Evolutionary conservation across 2,797 vertebrate species (phyloP).

Genomic region (Rousettus madagascariensis): DNA sequence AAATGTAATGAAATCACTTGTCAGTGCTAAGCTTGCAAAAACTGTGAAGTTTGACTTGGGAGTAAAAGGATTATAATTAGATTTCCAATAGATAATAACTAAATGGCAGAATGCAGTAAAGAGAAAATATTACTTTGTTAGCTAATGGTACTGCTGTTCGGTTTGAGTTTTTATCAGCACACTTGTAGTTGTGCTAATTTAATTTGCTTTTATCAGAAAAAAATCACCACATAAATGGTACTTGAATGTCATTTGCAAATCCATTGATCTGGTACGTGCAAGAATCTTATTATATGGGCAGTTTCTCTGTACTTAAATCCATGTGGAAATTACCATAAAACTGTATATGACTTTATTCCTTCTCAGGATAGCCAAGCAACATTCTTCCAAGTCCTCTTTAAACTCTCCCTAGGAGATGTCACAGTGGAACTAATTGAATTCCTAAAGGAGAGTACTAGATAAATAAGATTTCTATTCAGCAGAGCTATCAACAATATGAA

Average conservation of each 20-base stretch:
- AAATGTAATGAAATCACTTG: slow-evolving; percentile 97
- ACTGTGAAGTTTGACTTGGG: slow-evolving; percentile 93
- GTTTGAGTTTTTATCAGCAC: slow-evolving; percentile 86
- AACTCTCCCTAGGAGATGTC: slow-evolving; percentile 61
- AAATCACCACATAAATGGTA: slow-evolving; percentile 80
- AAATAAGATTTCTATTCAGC: slow-evolving; percentile 80
- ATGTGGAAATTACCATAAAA: slow-evolving; percentile 77
- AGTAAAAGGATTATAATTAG: slow-evolving; percentile 95
- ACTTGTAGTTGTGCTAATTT: slow-evolving; percentile 87
- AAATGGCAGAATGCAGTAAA: slow-evolving; percentile 91
- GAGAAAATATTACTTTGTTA: slow-evolving; percentile 90
- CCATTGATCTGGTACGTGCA: slow-evolving; percentile 81
- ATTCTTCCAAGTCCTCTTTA: slow-evolving; percentile 73
- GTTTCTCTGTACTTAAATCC: slow-evolving; percentile 75
- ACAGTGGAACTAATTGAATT: slow-evolving; percentile 79
- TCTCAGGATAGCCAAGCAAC: slow-evolving; percentile 57
- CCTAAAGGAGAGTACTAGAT: slow-evolving; percentile 70
- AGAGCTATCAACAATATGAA: slow-evolving; percentile 74
- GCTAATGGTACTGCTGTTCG: slow-evolving; percentile 87
- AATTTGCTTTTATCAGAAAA: slow-evolving; percentile 89
- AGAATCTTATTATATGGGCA: slow-evolving; percentile 67
- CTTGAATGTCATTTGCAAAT: slow-evolving; percentile 87
- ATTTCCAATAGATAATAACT: slow-evolving; percentile 94
- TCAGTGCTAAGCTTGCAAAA: slow-evolving; percentile 95
- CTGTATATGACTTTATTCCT: slow-evolving; percentile 72